A percentile compares a stretch with the other conserved stretches of the same genome.
Evolutionary conservation across 2,888 invertebrate species (phyloP).

Genomic region (Stramonita haemastoma): DNA sequence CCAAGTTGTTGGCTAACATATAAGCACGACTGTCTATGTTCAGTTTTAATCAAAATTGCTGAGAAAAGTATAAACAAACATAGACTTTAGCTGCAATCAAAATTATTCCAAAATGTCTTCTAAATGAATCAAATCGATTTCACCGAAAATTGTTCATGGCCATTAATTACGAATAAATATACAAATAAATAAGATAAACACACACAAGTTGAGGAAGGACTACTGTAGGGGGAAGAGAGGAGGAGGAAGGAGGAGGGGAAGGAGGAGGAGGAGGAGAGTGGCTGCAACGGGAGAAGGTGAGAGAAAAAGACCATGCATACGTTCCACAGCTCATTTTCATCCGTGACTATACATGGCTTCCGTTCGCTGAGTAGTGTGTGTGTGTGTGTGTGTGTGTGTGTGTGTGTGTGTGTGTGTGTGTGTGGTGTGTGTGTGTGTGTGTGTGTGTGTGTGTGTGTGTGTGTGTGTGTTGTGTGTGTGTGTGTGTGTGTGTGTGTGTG

Average conservation of each 20-base stretch:
- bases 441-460: background rate
- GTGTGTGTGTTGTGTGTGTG: background rate
- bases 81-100: no score
- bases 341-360: slow-evolving; percentile 18
- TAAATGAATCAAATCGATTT: no score
- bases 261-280: background rate
- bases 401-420: no score
- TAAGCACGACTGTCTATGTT: no score
- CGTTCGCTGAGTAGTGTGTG: no score
- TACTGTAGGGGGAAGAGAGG: background rate
- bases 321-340: background rate
- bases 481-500: background rate
- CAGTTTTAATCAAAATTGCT: no score
- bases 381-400: no score
- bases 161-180: no score
- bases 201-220: background rate
- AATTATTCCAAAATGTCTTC: no score
- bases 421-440: background rate
- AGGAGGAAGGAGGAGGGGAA: background rate
- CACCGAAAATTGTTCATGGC: no score
- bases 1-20: no score
- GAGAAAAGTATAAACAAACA: no score
- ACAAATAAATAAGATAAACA: background rate
- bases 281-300: background rate
- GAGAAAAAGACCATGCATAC: background rate